Evolutionary conservation across 2,113 vertebrate genomes (phyloP), one percentile per base, ranked within the genome.

Genomic region (Daboia siamensis): DNA sequence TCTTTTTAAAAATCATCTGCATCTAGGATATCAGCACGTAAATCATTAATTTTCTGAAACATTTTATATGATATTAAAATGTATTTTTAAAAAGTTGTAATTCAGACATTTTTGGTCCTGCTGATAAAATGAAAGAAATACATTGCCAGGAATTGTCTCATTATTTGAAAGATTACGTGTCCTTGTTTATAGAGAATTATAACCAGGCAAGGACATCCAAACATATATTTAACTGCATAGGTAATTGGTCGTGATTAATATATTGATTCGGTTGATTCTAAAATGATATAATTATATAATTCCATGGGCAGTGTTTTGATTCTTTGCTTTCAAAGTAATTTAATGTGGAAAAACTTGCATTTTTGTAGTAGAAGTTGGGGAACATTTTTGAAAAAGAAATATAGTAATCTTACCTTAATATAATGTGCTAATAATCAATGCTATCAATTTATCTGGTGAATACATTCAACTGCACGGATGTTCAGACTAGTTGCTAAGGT

Each of bases 401-500:
- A 84, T 54, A 0, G 57, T 21, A 52, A 8, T 87, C 93, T 93
- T 93, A 84, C 90, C 0, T 0, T 90, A 88, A 74, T 44, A 89
- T 80, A 46, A 88, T 0, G 11, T 23, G 10, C 54, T 94, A 91
- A 87, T 80, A 87, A 0, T 0, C 4, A 91, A 84, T 52, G 8
- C 13, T 0, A 0, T 95, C 93, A 51, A 33, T 0, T 0, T 94
- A 95, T 92, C 94, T 95, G 87, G 61, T 1, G 91, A 92, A 20
- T 6, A 89, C 88, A 54, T 96, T 29, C 90, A 96, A 64, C 56
- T 85, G 94, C 0, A 2, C 20, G 0, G 1, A 94, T 90, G 57
- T 95, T 95, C 95, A 92, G 93, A 61, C 93, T 95, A 93, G 44
- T 91, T 17, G 1, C 93, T 93, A 90, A 95, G 95, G 74, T 80